Evolutionary conservation across 2,888 invertebrate species (phyloP).

Genomic region (Brenthis daphne): DNA sequence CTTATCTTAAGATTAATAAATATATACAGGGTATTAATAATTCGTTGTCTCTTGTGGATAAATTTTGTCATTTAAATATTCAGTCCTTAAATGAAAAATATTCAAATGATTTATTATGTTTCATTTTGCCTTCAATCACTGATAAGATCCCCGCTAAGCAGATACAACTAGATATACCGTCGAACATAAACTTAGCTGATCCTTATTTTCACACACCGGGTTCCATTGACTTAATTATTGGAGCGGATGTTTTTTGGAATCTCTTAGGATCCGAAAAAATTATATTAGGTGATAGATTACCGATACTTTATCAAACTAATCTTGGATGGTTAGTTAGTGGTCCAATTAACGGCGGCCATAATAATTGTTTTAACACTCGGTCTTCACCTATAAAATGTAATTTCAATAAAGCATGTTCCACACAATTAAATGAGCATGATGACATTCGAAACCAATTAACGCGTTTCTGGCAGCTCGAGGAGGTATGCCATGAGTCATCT

Average conservation of each 20-base stretch:
- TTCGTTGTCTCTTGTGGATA: slow-evolving; percentile 6
- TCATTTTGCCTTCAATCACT: too few species aligned
- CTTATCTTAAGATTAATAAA: too few species aligned
- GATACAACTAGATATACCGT: too few species aligned
- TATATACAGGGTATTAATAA: slow-evolving; percentile 10
- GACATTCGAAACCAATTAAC: neutral
- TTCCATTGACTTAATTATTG: neutral
- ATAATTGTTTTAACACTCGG: too few species aligned
- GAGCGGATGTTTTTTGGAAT: slow-evolving; percentile 10
- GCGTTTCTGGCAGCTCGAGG: slow-evolving; percentile 3
- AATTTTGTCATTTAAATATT: neutral
- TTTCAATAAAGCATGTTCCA: too few species aligned
- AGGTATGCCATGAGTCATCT: slow-evolving; percentile 4
- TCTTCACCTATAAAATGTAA: too few species aligned
- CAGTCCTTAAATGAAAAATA: neutral
- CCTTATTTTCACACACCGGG: neutral
- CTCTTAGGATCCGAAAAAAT: slow-evolving; percentile 6
- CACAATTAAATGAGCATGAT: neutral
- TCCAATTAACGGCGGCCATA: too few species aligned
- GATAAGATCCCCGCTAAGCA: neutral
- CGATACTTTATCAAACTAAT: neutral
- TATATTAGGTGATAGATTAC: slow-evolving; percentile 2
- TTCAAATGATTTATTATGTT: neutral
- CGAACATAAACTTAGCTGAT: too few species aligned
- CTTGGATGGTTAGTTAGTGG: too few species aligned